phyloP scores from a whole-genome alignment of 2,888 invertebrate species.

The Harpalus rubripes region DNA sequence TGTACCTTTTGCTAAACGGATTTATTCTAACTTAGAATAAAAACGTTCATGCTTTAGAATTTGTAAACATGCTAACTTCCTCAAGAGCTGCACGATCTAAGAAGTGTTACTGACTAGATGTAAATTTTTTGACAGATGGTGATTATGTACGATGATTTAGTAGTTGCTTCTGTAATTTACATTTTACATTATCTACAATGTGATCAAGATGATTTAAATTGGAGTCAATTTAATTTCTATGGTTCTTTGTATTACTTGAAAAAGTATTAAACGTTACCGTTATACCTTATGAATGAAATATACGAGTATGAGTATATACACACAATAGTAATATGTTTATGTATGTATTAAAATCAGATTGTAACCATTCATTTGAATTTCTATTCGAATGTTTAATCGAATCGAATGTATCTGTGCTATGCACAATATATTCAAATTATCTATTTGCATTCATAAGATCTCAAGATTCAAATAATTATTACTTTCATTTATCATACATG shows the following conservation, averaged over 20 bases:
- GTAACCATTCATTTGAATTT: background rate
- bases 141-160: background rate
- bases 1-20: no score
- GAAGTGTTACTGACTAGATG: background rate
- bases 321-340: background rate
- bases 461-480: no score
- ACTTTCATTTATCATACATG: no score
- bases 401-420: background rate
- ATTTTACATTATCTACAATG: no score
- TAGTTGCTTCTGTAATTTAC: background rate
- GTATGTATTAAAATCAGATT: background rate
- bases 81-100: background rate
- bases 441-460: background rate
- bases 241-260: background rate
- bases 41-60: no score
- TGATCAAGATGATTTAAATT: background rate
- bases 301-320: background rate
- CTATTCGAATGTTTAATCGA: background rate
- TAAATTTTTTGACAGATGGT: constrained; percentile 6
- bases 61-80: background rate
- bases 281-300: background rate
- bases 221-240: background rate
- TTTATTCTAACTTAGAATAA: no score
- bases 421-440: background rate
- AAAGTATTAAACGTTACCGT: background rate